phyloP scores from a whole-genome alignment of 2,888 invertebrate genomes.

The Callinectes sapidus region DNA sequence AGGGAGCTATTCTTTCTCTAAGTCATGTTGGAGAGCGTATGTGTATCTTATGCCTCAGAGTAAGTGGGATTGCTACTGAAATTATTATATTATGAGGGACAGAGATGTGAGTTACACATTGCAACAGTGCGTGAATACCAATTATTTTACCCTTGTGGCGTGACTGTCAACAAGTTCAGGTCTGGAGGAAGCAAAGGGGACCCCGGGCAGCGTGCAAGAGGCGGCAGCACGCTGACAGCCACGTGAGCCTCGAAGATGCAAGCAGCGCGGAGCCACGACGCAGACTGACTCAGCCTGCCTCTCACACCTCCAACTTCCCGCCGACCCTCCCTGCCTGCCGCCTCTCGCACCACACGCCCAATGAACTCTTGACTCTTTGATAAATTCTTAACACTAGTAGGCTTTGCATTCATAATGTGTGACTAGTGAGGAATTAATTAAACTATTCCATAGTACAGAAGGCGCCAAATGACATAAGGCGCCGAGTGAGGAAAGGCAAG shows the following conservation, averaged over 20 bases:
- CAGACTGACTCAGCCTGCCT: neutral
- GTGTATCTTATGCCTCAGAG: neutral
- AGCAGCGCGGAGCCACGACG: constrained; percentile 39
- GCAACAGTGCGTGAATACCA: constrained; percentile 20
- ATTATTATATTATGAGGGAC: neutral
- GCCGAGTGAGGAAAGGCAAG: neutral
- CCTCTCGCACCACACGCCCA: neutral
- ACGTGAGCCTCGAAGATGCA: constrained; percentile 28
- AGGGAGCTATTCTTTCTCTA: neutral
- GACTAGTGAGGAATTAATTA: neutral
- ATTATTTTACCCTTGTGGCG: constrained; percentile 10
- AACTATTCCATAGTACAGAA: neutral
- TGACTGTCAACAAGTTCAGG: constrained; percentile 4
- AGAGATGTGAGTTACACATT: neutral
- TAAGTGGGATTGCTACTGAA: neutral
- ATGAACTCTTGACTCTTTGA: no score
- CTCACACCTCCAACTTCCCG: constrained; percentile 37
- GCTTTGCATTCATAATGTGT: neutral
- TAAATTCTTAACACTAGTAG: neutral
- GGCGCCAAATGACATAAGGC: neutral
- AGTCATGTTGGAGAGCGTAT: neutral
- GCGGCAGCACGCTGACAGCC: neutral
- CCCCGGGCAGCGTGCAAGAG: constrained; percentile 20
- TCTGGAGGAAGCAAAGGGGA: neutral
- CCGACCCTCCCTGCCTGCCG: constrained; percentile 9